Percentiles rank a stretch among this genome's conserved stretches.
phyloP scores from a whole-genome alignment of 2,113 vertebrate genomes.

The Cynopterus brachyotis region DNA sequence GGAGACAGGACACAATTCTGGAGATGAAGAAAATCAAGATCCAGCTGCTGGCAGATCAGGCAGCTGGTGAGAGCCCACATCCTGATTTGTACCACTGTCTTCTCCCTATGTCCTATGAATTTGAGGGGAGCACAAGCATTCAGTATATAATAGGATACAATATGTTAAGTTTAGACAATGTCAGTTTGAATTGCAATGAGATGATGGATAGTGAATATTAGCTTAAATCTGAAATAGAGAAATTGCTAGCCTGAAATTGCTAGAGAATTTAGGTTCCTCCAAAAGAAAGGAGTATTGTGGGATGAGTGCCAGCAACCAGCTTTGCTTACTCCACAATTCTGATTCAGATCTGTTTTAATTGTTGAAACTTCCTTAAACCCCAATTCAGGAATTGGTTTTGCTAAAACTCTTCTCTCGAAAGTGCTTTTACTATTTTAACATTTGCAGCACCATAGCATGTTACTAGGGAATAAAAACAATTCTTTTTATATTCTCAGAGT shows the following conservation, averaged over 20 bases:
- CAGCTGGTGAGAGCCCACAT: not conserved
- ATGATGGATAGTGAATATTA: not conserved
- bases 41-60: not conserved
- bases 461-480: not conserved
- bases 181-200: not conserved
- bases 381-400: not conserved
- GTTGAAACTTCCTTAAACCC: not conserved
- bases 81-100: not conserved
- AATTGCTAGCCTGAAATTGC: not conserved
- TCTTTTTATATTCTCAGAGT: not conserved
- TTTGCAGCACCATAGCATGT: not conserved
- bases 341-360: not conserved
- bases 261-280: not conserved
- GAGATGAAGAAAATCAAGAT: not conserved
- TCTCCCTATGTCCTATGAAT: not conserved
- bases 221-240: not conserved
- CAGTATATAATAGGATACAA: not conserved
- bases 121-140: not conserved
- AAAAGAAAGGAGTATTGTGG: not conserved
- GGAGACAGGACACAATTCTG: not conserved
- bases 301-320: not conserved
- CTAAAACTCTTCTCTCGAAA: not conserved
- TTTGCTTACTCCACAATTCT: not conserved
- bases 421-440: not conserved
- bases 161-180: not conserved